Percentiles rank a stretch among this genome's conserved stretches.
Conservation (phyloP, 1,140 invertebrate species). For the Chironomus tepperi region DNA sequence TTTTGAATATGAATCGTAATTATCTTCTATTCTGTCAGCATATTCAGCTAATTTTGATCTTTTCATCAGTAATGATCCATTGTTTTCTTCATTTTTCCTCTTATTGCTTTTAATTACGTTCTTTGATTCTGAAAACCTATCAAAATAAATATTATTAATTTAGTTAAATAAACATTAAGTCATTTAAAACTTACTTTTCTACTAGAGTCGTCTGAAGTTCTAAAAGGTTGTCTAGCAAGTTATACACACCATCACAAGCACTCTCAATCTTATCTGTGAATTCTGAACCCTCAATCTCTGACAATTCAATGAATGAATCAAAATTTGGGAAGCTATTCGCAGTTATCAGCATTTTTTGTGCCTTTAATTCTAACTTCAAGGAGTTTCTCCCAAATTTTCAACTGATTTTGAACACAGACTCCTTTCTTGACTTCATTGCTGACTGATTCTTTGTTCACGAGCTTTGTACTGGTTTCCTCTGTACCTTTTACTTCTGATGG, state of each 20-base stretch:
- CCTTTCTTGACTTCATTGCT: constrained; percentile 65
- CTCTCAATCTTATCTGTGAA: constrained; percentile 46
- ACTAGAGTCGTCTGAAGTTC: constrained; percentile 43
- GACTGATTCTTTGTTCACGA: constrained; percentile 47
- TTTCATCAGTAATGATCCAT: constrained; percentile 40
- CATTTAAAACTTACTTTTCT: constrained; percentile 28
- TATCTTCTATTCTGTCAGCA: constrained; percentile 50
- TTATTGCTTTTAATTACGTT: constrained; percentile 34
- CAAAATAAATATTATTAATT: constrained; percentile 25
- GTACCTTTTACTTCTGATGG: constrained; percentile 35
- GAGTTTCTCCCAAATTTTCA: constrained; percentile 71
- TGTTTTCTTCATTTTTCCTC: constrained; percentile 37
- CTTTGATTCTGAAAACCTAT: constrained; percentile 30
- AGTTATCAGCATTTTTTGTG: constrained; percentile 66
- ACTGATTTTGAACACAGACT: constrained; percentile 63
- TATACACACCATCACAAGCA: constrained; percentile 46
- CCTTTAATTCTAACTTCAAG: constrained; percentile 73
- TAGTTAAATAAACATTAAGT: background rate
- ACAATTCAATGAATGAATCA: constrained; percentile 45
- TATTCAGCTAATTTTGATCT: constrained; percentile 50
- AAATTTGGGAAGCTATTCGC: constrained; percentile 69
- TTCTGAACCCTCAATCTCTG: constrained; percentile 39
- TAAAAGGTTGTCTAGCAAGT: constrained; percentile 55
- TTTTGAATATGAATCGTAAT: constrained; percentile 54
- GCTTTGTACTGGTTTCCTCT: constrained; percentile 38